Base-by-base conservation (phyloP, 2,797 vertebrate genomes). In the Sparus aurata region DNA sequence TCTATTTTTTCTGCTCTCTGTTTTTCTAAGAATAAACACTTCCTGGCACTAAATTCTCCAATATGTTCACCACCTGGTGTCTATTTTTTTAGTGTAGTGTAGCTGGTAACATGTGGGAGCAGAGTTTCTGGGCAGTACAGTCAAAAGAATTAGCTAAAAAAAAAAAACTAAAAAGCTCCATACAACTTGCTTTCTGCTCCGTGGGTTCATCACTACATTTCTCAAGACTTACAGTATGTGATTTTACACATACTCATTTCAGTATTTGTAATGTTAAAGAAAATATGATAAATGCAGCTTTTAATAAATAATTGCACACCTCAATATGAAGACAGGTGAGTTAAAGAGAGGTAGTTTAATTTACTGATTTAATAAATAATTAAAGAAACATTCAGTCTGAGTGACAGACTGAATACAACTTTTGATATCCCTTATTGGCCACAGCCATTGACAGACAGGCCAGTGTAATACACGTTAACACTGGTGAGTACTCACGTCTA, bases 401-500 rank as follows among this genome's bases (percentile, higher is more conserved):
- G 4, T 23, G 49, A 62, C 69, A 58, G 17, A 49, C 45, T 49
- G 10, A n/a, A 69, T 34, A 22, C 20, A 41, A 69, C 54, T 6
- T 68, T 57, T 69, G 47, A 62, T 25, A 10, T 54, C 43, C 8
- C 22, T 55, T 30, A 38, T 17, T 30, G 54, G 55, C 63, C 62
- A 69, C 64, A 62, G 70, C 20, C 15, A 34, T 63, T 53, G 73
- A 79, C 57, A 67, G 59, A 69, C 57, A 53, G 43, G 27, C 7
- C 3, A 18, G 30, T 67, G 38, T 55, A 34, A 67, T 18, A 43
- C 54, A 60, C 65, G 23, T 69, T 8, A 54, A 57, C 66, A 46
- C 16, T 45, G 46, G 59, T 57, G 57, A 71, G 63, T 75, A 68
- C 70, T 66, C 67, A 69, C 55, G 55, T 80, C 52, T 64, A 47